Base-by-base conservation (phyloP, 2,113 vertebrate genomes). In the Actinemys pallida region DNA sequence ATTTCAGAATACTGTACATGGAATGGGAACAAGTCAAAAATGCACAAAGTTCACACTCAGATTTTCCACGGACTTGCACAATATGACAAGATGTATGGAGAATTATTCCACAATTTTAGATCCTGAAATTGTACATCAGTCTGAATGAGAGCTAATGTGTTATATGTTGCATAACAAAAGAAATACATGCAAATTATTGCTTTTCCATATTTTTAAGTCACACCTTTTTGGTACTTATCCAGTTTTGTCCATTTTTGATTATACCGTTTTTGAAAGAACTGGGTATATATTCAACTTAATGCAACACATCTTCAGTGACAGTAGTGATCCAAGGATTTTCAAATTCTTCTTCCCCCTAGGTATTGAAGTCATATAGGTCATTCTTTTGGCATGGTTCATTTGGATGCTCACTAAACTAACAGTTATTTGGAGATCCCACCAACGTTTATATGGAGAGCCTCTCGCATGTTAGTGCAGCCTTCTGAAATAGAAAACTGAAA, bases 91-190 rank as follows among this genome's bases (percentile, higher is more conserved):
- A 2, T 59, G 39, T 42, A 39, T 78, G 39, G 39, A 78, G 76
- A 42, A 79, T 42, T 79, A 29, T 79, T 42, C 76, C 47, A 39
- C 86, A 69, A 52, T 86, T 95, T 92, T 89, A 10, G 6, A 52
- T 88, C 35, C 56, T 86, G 1, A 52, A 86, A 14, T 47, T 94
- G 19, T 31, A 83, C 27, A 45, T 89, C 19, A 16, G 31, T 84
- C 0, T 59, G 88, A 89, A 72, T 12, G 22, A 72, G n/a, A 89
- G 25, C 39, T 79, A 88, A 88, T 42, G 24, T 4, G 4, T 85
- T 87, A 7, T 31, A 1, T 86, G 4, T 81, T 49, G 47, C 42
- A 78, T 79, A 27, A 6, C 42, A 79, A 49, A 47, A n/a, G 45
- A 5, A 10, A 10, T 45, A 25, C 5, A 3, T 69, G 2, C 84